phyloP scores from a whole-genome alignment of 1,140 invertebrate species.

The Aleiodes sp. region DNA sequence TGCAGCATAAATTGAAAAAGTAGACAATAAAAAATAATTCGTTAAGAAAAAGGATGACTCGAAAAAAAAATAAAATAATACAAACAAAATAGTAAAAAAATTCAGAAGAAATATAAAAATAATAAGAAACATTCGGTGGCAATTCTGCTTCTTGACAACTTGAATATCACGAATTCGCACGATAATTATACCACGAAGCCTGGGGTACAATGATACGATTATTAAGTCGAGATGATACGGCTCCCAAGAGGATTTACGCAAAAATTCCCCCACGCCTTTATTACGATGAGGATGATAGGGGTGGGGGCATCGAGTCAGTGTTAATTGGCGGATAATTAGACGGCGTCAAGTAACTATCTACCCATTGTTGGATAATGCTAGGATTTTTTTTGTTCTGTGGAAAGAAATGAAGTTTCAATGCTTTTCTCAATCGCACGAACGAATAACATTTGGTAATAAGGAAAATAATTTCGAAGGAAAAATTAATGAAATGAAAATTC shows the following conservation, averaged over 20 bases:
- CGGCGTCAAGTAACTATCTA: conserved; percentile 1
- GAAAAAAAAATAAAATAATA: conserved; percentile 28
- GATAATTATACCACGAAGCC: conserved; percentile 34
- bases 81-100: conserved; percentile 33
- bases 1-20: too few relatives aligned
- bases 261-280: conserved; percentile 13
- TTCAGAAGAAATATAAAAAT: conserved; percentile 38
- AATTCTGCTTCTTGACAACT: neutral
- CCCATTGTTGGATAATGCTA: conserved; percentile 1
- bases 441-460: too few relatives aligned
- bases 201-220: conserved; percentile 37
- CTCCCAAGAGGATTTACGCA: conserved; percentile 11
- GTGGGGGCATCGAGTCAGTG: neutral
- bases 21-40: too few relatives aligned
- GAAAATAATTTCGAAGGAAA: too few relatives aligned
- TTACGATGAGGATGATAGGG: too few relatives aligned
- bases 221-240: conserved; percentile 38
- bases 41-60: too few relatives aligned
- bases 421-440: conserved; percentile 1
- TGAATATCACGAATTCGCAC: conserved; percentile 44
- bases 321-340: conserved; percentile 47
- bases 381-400: neutral
- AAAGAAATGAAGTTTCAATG: conserved; percentile 7
- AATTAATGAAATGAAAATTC: too few relatives aligned
- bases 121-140: conserved; percentile 16